Evolutionary conservation across 2,888 invertebrate species (phyloP), one percentile per base, ranked within the genome.

Genomic region (Rhabditoides inermis): DNA sequence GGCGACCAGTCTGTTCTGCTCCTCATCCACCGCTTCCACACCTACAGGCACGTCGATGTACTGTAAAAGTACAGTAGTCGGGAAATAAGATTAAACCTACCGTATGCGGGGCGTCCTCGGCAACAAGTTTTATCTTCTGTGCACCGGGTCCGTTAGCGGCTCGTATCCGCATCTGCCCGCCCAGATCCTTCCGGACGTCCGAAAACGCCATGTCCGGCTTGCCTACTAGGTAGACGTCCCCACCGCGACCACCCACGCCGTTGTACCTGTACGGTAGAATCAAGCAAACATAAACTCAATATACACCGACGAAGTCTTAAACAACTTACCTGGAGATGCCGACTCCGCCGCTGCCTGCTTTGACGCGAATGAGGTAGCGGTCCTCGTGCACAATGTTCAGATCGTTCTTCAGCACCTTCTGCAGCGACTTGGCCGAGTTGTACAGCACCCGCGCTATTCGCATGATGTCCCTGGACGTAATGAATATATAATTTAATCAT

Each of bases 201-300:
- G 49, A 39, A 37, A 72, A 72, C 2, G 66, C 53, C 40, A 70
- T 48, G 22, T 58, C 55, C 3, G 57, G 60, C 40, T 51, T 59
- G 5, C 71, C 53, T 2, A 60, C 48, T 25, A 70, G 55, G 44
- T 58, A 68, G 1, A 73, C 63, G 37, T 54, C 53, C 22, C 73
- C 73, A 6, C 73, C 73, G 35, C 50, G 45, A 15, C 73, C 73
- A 15, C 73, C 73, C 39, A 69, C 52, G 26, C 72, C 73, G 51
- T 73, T 68, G 52, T 71, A 74, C 23, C 71, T 68, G 44, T 27
- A 54, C 54, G 20, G 23, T 10, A 10, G 32, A 2, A 25, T 40
- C 26, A 12, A 32, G 6, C n/a, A 6, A 1, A 22, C 10, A 18
- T 25, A 30, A 46, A 7, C 2, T 20, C 12, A 27, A 10, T 32